Base-by-base conservation (phyloP, 2,888 invertebrate species). In the Thymelicus sylvestris region DNA sequence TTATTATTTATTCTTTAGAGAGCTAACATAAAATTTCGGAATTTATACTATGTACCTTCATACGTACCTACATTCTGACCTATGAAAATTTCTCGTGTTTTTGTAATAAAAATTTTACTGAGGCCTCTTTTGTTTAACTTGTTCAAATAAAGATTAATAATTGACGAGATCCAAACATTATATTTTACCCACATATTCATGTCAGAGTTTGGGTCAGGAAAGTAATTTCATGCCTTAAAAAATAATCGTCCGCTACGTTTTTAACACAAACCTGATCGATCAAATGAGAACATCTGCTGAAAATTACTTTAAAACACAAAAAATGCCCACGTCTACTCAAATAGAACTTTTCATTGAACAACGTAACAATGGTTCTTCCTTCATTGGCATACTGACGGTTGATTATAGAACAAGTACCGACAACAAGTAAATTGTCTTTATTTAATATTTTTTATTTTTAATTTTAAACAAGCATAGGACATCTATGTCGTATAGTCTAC, bases 301-400 rank as follows among this genome's bases (percentile, higher is more conserved):
- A 93, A 92, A 91, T 90, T 88, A 87, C 89, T 90, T 89, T 83
- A 86, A 89, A 89, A 83, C 82, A 83, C 83, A 88, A 90, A 90
- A 92, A 90, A 87, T 81, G 84, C 86, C 87, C 86, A 85, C 86
- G 86, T 83, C 87, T 88, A 89, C 90, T 90, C 89, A 92, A 92
- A 93, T 92, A 89, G 91, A 87, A 91, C 85, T 93, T 93, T 93
- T 93, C 93, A 93, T 93, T 93, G 91, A 93, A 87, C 86, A 85
- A 85, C 84, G 85, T 83, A 92, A 93, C 93, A 93, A 93, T 91
- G 86, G 93, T 80, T 88, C 89, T 91, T 92, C 91, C 91, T 93
- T 92, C 92, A 93, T 93, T 93, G 92, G 92, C 90, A 89, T 90
- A 90, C 90, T 90, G 91, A 86, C 89, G 87, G 89, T 91, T 93